Evolutionary conservation across 2,113 vertebrate genomes (phyloP).

Genomic region (Protobothrops mucrosquamatus): DNA sequence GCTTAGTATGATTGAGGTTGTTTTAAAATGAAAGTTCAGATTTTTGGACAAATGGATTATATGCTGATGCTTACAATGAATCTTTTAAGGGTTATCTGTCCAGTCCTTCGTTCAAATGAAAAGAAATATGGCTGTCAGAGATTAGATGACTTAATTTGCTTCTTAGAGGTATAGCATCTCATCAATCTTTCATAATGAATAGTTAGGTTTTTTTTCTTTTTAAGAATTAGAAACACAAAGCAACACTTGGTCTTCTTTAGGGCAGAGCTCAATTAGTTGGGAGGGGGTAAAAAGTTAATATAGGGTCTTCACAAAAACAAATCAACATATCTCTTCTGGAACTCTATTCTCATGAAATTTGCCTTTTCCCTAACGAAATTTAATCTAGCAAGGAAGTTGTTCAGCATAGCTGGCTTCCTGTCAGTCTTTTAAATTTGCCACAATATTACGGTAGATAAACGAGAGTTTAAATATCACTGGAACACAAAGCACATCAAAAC

Average conservation of each 20-base stretch:
- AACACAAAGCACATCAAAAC: constrained; percentile 19
- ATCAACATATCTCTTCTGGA: not conserved
- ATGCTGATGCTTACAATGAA: not conserved
- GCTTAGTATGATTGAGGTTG: not conserved
- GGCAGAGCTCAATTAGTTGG: not conserved
- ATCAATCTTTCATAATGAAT: not conserved
- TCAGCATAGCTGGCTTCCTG: not conserved
- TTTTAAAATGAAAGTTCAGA: not conserved
- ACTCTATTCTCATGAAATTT: not conserved
- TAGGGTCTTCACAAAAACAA: not conserved
- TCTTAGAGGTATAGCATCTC: not conserved
- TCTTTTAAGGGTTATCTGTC: not conserved
- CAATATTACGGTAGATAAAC: constrained; percentile 8
- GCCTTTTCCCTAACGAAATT: not conserved
- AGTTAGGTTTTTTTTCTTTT: not conserved
- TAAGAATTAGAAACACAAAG: not conserved
- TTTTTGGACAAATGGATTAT: not conserved
- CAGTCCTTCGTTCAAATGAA: not conserved
- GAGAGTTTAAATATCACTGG: constrained; percentile 34
- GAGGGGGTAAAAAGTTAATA: not conserved
- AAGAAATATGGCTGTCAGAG: not conserved
- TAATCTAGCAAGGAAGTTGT: not conserved
- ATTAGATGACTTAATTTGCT: not conserved
- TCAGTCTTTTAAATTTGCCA: not conserved
- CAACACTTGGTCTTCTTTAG: not conserved